These are phyloP conservation scores for Anguilla rostrata DNA, from an alignment of 2,113 vertebrate species.

Conservation along the genomic window DNA sequence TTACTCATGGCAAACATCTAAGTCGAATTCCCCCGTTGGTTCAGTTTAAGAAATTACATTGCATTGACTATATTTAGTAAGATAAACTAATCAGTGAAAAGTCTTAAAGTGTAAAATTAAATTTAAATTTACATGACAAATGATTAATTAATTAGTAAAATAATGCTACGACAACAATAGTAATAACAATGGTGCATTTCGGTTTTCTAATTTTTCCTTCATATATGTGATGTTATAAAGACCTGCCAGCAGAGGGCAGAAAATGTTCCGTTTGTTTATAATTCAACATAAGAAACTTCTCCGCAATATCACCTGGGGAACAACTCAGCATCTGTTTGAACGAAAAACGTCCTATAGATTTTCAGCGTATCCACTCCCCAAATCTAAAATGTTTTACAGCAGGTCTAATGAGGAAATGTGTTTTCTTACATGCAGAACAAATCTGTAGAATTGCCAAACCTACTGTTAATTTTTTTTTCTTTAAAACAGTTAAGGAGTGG, in stretches of 20 bases:
- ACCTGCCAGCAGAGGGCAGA: constrained; percentile 50
- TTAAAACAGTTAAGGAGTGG: not conserved
- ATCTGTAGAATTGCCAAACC: not conserved
- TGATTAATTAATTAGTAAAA: not conserved
- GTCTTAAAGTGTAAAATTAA: not conserved
- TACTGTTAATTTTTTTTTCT: too few species aligned
- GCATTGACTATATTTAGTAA: too few species aligned
- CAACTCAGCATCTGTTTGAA: not conserved
- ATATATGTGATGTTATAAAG: too few species aligned
- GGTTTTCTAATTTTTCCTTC: not conserved
- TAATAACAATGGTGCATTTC: not conserved
- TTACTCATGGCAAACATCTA: not conserved
- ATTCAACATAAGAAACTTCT: not conserved
- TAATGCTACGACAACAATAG: not conserved
- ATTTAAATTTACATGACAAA: too few species aligned
- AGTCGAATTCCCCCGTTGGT: not conserved
- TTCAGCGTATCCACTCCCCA: not conserved
- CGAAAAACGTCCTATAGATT: not conserved
- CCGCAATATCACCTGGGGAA: not conserved
- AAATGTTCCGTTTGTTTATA: constrained; percentile 45
- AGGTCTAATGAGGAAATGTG: not conserved
- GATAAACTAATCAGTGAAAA: not conserved
- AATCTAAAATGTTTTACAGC: not conserved
- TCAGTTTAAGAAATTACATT: too few species aligned
- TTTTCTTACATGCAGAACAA: not conserved